A percentile compares a stretch with the other conserved stretches of the same genome.
These are phyloP conservation scores for Hippocampus zosterae DNA, from an alignment of 2,113 vertebrate species.

Conservation along the genomic window DNA sequence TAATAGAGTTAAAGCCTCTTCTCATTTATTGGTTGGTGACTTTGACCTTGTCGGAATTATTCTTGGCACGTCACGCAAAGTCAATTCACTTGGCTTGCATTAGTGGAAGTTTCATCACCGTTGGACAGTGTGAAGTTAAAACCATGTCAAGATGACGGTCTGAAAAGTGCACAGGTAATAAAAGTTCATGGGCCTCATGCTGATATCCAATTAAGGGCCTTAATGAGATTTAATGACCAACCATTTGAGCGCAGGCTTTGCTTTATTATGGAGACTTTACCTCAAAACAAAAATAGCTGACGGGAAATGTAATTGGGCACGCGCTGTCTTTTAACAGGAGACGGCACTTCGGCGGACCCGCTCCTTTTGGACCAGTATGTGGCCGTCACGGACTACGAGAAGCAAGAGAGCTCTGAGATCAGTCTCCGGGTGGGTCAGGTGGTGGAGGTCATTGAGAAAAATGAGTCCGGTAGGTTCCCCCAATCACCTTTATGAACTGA, in stretches of 20 bases:
- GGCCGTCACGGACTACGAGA: slow-evolving; percentile 92
- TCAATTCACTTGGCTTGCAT: not conserved
- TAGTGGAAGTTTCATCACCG: slow-evolving; percentile 15
- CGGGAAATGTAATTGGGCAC: not conserved
- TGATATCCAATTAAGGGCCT: slow-evolving; percentile 11
- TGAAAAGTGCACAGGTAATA: slow-evolving; percentile 10
- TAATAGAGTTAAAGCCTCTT: slow-evolving; percentile 37
- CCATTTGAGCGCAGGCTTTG: slow-evolving; percentile 38
- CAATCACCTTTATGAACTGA: not conserved
- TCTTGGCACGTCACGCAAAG: slow-evolving; percentile 16
- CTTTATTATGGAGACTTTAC: slow-evolving; percentile 30
- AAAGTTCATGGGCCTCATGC: not conserved
- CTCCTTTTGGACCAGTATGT: slow-evolving; percentile 94
- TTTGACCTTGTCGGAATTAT: slow-evolving; percentile 10
- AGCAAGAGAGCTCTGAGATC: slow-evolving; percentile 97
- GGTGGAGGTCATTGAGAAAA: slow-evolving; percentile 99
- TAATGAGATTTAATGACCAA: not conserved
- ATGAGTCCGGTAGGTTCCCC: slow-evolving; percentile 84
- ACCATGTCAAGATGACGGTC: slow-evolving; percentile 31
- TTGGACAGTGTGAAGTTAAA: slow-evolving; percentile 14
- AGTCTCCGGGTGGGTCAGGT: slow-evolving; percentile 91
- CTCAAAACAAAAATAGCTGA: not conserved
- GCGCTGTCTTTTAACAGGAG: slow-evolving; percentile 57
- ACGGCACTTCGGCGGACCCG: slow-evolving; percentile 79
- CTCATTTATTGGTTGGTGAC: slow-evolving; percentile 9